Evolutionary conservation across 2,888 invertebrate species (phyloP), one percentile per base, ranked within the genome.

Genomic region (Pachliopta kotzebuea): DNA sequence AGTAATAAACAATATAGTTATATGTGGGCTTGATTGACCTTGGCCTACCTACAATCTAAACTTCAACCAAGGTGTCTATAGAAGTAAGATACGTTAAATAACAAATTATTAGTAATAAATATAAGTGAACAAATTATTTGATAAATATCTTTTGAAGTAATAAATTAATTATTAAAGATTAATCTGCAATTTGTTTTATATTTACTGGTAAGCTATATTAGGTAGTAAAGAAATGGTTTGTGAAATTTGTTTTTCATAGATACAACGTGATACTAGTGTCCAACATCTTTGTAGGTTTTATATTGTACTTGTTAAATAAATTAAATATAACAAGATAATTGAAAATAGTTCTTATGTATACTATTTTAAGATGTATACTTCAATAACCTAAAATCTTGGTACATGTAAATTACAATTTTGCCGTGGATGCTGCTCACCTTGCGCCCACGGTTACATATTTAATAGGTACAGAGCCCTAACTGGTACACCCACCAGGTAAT

Each of bases 341-440:
- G 2, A 49, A 49, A 49, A n/a, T 49, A n/a, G 49, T 20, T 20
- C n/a, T 49, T 4, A 20, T 7, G 4, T 20, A 9, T n/a, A n/a
- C n/a, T 1, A 9, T 1, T 4, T 37, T 37, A 37, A 37, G 14
- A 14, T 37, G 14, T 14, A 37, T 37, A 14, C 37, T 37, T 37
- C 9, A 11, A 11, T 37, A 37, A 37, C 14, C 2, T 37, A 3
- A 14, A 14, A 14, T 17, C 11, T 1, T 20, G 6, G n/a, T 49
- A 49, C n/a, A 49, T 49, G n/a, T 49, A 49, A 49, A 20, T 49
- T 49, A 18, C 49, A n/a, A 11, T 14, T 4, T 8, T 49, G 20
- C 49, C 1, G 7, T 55, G 52, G n/a, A 52, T 31, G 59, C 17
- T 18, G 59, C 24, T 60, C 59, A 52, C 59, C 59, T 60, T 52